Evolutionary conservation across 2,113 vertebrate species (phyloP).

Genomic region (Calyptomena viridis): DNA sequence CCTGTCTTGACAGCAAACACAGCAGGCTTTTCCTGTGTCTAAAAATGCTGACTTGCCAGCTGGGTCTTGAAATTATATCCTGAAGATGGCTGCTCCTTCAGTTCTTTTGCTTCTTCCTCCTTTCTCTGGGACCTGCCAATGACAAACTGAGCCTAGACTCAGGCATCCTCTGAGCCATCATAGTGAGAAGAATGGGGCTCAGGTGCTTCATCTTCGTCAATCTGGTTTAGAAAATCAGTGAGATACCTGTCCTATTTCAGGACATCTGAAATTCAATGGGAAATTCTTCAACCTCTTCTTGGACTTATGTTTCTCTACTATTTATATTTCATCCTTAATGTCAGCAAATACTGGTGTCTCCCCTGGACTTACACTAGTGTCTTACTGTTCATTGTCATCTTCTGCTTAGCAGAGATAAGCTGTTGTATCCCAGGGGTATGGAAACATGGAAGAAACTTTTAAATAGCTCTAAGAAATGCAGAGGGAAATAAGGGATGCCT

Average conservation of each 20-base stretch:
- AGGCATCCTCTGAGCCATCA: neutral
- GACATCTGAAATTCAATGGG: neutral
- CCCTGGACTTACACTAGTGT: neutral
- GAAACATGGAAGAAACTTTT: neutral
- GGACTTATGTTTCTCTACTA: neutral
- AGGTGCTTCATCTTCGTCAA: neutral
- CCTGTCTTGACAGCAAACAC: neutral
- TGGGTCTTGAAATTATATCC: neutral
- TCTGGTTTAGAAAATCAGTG: neutral
- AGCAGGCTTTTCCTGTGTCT: neutral
- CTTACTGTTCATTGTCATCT: neutral
- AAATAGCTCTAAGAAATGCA: neutral
- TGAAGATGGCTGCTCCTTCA: neutral
- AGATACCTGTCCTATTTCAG: neutral
- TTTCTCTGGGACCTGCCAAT: neutral
- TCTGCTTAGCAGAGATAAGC: constrained; percentile 40
- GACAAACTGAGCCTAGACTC: neutral
- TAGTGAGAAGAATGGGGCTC: rapidly evolving
- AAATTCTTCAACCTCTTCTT: neutral
- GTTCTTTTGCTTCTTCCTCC: neutral
- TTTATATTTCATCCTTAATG: neutral
- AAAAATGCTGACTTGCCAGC: neutral
- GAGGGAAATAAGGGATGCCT: neutral
- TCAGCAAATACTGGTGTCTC: neutral
- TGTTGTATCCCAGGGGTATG: neutral